phyloP scores from a whole-genome alignment of 2,888 invertebrate genomes.

The Drosophila nr. fundita region DNA sequence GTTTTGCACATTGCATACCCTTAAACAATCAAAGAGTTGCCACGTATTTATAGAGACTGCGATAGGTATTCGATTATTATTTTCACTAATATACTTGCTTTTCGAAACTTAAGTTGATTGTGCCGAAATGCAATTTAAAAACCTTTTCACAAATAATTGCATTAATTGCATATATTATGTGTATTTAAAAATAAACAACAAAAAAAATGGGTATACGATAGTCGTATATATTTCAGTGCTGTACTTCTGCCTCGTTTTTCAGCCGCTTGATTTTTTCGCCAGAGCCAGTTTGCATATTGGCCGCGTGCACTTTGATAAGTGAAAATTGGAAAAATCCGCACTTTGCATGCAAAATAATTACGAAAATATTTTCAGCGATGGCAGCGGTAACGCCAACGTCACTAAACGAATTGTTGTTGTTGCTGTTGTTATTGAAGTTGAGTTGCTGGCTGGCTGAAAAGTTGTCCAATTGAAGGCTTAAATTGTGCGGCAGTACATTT shows the following conservation, averaged over 20 bases:
- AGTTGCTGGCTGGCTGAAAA: neutral
- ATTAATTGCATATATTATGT: neutral
- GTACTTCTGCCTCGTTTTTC: slow-evolving; percentile 19
- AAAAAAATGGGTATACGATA: slow-evolving; percentile 12
- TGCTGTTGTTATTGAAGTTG: slow-evolving; percentile 16
- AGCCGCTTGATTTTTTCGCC: slow-evolving; percentile 16
- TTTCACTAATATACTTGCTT: neutral
- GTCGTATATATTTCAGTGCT: neutral
- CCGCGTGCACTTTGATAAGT: slow-evolving; percentile 78
- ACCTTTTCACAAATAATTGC: neutral
- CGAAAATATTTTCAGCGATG: slow-evolving; percentile 69
- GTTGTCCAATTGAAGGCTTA: slow-evolving; percentile 66
- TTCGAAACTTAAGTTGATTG: neutral
- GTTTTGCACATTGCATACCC: slow-evolving; percentile 44
- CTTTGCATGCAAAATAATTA: slow-evolving; percentile 80
- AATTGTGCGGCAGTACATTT: slow-evolving; percentile 67
- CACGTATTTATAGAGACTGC: neutral
- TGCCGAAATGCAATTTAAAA: neutral
- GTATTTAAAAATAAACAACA: too few species aligned
- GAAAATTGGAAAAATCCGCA: slow-evolving; percentile 80
- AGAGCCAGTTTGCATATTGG: slow-evolving; percentile 72
- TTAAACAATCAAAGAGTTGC: slow-evolving; percentile 2
- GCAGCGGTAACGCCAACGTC: slow-evolving; percentile 11
- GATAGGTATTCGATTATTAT: neutral
- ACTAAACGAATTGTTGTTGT: slow-evolving; percentile 12